Evolutionary conservation across 2,888 invertebrate genomes (phyloP).

Genomic region (Antheraea yamamai): DNA sequence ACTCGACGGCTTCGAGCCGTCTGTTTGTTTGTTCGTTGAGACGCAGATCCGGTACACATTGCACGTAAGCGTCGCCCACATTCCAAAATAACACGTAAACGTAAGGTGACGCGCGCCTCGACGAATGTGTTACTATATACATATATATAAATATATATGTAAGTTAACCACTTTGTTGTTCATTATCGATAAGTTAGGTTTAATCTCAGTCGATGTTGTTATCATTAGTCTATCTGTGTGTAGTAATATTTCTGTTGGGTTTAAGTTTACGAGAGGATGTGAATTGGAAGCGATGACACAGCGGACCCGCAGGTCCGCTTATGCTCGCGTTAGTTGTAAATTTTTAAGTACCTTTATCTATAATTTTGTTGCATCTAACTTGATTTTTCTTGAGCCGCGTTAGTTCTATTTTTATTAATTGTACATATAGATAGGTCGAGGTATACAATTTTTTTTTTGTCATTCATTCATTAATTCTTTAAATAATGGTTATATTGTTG

Average conservation of each 20-base stretch:
- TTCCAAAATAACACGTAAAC: slow-evolving; percentile 74
- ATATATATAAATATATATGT: slow-evolving; percentile 38
- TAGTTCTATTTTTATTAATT: slow-evolving; percentile 71
- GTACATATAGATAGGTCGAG: slow-evolving; percentile 77
- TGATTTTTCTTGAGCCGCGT: slow-evolving; percentile 72
- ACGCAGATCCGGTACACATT: slow-evolving; percentile 1
- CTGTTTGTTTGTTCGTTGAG: not conserved
- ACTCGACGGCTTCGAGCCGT: not conserved
- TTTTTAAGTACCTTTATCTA: slow-evolving; percentile 68
- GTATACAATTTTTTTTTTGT: slow-evolving; percentile 54
- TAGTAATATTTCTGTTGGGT: slow-evolving; percentile 66
- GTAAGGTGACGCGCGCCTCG: slow-evolving; percentile 67
- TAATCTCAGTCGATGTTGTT: slow-evolving; percentile 80
- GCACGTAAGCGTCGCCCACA: slow-evolving; percentile 66
- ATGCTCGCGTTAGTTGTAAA: slow-evolving; percentile 72
- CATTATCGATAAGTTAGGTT: slow-evolving; percentile 80
- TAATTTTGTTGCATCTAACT: slow-evolving; percentile 74
- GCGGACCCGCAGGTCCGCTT: slow-evolving; percentile 36
- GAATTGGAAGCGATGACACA: slow-evolving; percentile 73
- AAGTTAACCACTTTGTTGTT: slow-evolving; percentile 81
- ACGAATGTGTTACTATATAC: slow-evolving; percentile 58
- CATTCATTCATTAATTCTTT: slow-evolving; percentile 37
- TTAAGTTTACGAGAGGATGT: slow-evolving; percentile 71
- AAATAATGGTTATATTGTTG: slow-evolving; percentile 70
- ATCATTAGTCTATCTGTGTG: slow-evolving; percentile 78